phyloP scores from a whole-genome alignment of 2,888 invertebrate genomes.

The Spodoptera littoralis region DNA sequence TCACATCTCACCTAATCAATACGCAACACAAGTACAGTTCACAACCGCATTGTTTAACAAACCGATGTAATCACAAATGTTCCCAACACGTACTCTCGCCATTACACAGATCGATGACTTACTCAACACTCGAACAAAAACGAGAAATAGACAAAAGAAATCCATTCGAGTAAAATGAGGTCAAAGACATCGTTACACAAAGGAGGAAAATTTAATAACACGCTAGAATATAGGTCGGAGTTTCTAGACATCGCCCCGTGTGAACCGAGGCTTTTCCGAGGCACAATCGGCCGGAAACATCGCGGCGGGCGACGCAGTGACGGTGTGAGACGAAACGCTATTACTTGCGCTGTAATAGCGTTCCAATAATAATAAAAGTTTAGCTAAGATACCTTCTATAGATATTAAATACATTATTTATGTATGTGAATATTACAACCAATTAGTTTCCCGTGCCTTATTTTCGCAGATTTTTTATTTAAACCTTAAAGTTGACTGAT shows the following conservation, averaged over 20 bases:
- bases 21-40: conserved; percentile 26
- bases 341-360: conserved; percentile 10
- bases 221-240: conserved; percentile 52
- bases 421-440: too few relatives aligned
- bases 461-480: too few relatives aligned
- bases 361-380: conserved; percentile 13
- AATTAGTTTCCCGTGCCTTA: too few relatives aligned
- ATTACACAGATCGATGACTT: conserved; percentile 40
- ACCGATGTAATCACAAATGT: conserved; percentile 27
- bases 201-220: conserved; percentile 55
- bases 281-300: conserved; percentile 46
- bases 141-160: conserved; percentile 1
- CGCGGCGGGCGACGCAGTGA: conserved; percentile 5
- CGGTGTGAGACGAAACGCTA: conserved; percentile 23
- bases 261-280: conserved; percentile 37
- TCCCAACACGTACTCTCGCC: conserved; percentile 22
- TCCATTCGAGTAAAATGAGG: conserved; percentile 37
- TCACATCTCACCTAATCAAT: not conserved
- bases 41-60: not conserved
- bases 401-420: too few relatives aligned
- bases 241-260: conserved; percentile 51
- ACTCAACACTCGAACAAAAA: conserved; percentile 34
- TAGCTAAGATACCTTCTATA: not conserved
- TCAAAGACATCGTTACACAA: conserved; percentile 47
- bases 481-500: too few relatives aligned